A percentile compares a stretch with the other conserved stretches of the same genome.
These are phyloP conservation scores for Sylvilagus bachmani DNA, from an alignment of 2,113 vertebrate species.

Conservation along the genomic window DNA sequence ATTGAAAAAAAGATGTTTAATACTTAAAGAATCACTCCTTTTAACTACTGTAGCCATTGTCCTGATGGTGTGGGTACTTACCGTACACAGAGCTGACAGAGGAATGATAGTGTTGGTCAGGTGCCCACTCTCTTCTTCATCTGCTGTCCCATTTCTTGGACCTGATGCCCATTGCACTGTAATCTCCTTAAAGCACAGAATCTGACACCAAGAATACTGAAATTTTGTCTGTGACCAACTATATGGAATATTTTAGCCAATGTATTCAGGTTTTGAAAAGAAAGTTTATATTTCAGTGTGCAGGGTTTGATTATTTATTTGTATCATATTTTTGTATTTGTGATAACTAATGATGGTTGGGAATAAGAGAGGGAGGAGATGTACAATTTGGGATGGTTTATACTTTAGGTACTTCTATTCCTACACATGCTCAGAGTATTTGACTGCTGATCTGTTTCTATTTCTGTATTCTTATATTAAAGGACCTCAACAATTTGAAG, in stretches of 20 bases:
- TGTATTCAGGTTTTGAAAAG: background rate
- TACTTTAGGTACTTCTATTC: background rate
- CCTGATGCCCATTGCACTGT: fast-evolving
- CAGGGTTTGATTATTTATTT: background rate
- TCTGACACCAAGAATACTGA: background rate
- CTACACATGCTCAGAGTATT: background rate
- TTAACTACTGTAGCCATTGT: background rate
- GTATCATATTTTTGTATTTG: background rate
- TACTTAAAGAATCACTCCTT: background rate
- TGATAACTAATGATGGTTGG: background rate
- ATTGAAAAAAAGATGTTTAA: background rate
- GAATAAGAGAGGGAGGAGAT: no score
- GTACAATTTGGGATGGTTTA: no score
- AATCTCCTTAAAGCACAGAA: background rate
- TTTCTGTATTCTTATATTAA: background rate
- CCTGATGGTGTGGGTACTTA: background rate
- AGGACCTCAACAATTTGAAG: no score
- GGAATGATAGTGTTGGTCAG: background rate
- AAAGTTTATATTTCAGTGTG: background rate
- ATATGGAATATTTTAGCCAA: background rate
- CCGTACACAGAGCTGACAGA: fast-evolving
- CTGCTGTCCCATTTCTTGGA: no score
- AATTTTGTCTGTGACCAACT: background rate
- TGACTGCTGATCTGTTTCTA: background rate
- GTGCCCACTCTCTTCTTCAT: background rate